Percentiles rank a stretch among this genome's conserved stretches.
Conservation (phyloP, 2,888 invertebrate genomes). For the Microctonus aethiopoides region DNA sequence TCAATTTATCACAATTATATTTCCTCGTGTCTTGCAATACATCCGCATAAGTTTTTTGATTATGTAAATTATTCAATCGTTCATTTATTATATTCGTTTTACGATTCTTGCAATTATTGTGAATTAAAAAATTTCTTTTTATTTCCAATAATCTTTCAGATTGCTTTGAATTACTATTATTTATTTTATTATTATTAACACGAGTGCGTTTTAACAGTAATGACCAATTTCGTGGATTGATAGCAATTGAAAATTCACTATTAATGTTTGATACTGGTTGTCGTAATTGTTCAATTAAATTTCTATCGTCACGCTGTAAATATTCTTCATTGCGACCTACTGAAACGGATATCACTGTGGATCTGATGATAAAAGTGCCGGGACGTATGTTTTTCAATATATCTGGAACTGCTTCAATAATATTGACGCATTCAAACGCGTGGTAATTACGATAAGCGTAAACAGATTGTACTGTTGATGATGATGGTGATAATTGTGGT, state of each 20-base stretch:
- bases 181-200: not conserved
- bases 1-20: not conserved
- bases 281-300: not conserved
- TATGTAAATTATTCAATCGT: not conserved
- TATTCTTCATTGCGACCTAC: slow-evolving; percentile 1
- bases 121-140: not conserved
- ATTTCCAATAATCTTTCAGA: not conserved
- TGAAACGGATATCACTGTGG: slow-evolving; percentile 7
- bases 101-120: not conserved
- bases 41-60: slow-evolving; percentile 34
- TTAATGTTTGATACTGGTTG: not conserved
- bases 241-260: slow-evolving; percentile 8
- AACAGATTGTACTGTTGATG: not conserved
- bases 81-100: not conserved
- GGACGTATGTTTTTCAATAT: slow-evolving; percentile 32
- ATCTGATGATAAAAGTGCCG: slow-evolving; percentile 11
- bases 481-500: not conserved
- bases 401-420: slow-evolving; percentile 37
- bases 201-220: not conserved
- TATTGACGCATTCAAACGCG: slow-evolving; percentile 28
- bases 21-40: slow-evolving; percentile 30
- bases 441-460: slow-evolving; percentile 15
- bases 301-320: not conserved
- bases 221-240: not conserved
- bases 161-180: no score